Conservation (phyloP, 2,888 invertebrate species). For the Apamea monoglypha region DNA sequence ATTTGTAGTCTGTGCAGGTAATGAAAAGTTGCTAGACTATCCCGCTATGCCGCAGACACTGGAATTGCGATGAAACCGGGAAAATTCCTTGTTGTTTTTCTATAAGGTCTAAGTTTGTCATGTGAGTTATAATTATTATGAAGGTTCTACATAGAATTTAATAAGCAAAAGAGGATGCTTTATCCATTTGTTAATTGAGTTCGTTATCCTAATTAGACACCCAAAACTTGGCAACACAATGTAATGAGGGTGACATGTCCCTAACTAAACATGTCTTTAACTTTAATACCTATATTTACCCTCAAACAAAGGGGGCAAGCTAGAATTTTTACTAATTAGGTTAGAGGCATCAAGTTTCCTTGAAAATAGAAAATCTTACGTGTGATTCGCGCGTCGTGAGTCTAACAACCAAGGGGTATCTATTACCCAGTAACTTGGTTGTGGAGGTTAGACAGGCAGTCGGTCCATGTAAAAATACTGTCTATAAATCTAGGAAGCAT, state of each 20-base stretch:
- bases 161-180: background rate
- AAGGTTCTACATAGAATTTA: background rate
- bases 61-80: slow-evolving; percentile 14
- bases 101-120: background rate
- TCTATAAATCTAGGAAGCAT: background rate
- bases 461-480: background rate
- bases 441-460: background rate
- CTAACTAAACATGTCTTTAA: background rate
- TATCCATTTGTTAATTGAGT: background rate
- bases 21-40: slow-evolving; percentile 42
- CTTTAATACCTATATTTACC: background rate
- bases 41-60: background rate
- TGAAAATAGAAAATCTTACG: background rate
- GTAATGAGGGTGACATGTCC: background rate
- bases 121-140: background rate
- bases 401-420: background rate
- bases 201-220: background rate
- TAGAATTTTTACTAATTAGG: background rate
- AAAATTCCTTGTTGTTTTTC: slow-evolving; percentile 13
- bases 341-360: background rate
- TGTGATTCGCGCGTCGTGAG: background rate
- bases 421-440: background rate
- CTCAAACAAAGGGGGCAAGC: background rate
- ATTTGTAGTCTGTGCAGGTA: slow-evolving; percentile 57
- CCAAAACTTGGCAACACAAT: slow-evolving; percentile 8